Percentiles rank a stretch among this genome's conserved stretches.
phyloP scores from a whole-genome alignment of 2,888 invertebrate genomes.

The Athripsodes cinereus region DNA sequence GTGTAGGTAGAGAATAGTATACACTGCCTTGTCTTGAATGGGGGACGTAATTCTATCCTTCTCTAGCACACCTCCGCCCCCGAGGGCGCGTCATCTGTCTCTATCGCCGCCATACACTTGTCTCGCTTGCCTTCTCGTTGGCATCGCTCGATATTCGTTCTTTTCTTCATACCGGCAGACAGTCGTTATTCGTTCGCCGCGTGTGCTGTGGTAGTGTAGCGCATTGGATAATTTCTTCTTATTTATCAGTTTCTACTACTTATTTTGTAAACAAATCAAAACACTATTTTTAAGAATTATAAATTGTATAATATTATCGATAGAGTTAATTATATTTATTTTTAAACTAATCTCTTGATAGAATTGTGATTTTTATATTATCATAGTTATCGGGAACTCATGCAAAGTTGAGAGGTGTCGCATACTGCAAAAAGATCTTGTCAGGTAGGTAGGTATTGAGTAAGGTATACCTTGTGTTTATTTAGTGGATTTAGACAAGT shows the following conservation, averaged over 20 bases:
- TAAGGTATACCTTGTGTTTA: no score
- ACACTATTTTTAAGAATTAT: not conserved
- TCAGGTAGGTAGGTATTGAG: no score
- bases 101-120: constrained; percentile 8
- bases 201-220: not conserved
- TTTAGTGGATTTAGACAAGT: no score
- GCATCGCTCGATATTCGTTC: constrained; percentile 17
- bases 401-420: no score
- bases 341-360: no score
- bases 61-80: constrained; percentile 14
- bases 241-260: constrained; percentile 9
- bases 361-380: no score
- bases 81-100: constrained; percentile 8
- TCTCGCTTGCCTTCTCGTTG: constrained; percentile 8
- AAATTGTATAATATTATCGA: no score
- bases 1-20: not conserved
- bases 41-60: constrained; percentile 6
- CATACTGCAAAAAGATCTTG: no score
- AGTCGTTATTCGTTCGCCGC: constrained; percentile 15
- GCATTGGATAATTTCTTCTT: not conserved
- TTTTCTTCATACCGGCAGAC: constrained; percentile 7
- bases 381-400: no score
- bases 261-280: constrained; percentile 17
- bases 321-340: no score
- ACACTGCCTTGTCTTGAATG: not conserved